Conservation (phyloP, 2,113 vertebrate species). For the Smithornis capensis region DNA sequence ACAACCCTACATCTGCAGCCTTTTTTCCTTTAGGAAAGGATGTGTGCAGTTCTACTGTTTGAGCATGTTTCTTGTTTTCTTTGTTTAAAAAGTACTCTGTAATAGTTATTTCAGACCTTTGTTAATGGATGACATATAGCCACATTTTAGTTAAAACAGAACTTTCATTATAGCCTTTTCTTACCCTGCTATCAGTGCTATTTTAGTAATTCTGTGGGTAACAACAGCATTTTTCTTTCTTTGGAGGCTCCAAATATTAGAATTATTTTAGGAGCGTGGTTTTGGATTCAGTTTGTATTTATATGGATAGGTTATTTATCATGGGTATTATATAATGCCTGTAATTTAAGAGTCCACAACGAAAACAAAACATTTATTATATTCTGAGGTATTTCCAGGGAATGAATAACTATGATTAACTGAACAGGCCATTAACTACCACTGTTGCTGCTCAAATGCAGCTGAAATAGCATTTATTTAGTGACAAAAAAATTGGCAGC, state of each 20-base stretch:
- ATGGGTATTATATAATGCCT: constrained; percentile 1
- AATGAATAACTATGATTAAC: neutral
- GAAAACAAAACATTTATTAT: constrained; percentile 31
- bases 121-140: constrained; percentile 9
- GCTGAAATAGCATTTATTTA: constrained; percentile 2
- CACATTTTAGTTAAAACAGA: constrained; percentile 15
- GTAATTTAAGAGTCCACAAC: constrained; percentile 5
- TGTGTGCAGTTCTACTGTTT: neutral
- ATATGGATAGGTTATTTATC: neutral
- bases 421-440: neutral
- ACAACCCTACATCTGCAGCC: neutral
- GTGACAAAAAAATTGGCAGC: neutral
- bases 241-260: neutral
- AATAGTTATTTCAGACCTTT: constrained; percentile 7
- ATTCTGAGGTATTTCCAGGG: constrained; percentile 11
- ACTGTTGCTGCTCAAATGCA: neutral
- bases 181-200: constrained; percentile 1
- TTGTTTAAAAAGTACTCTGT: neutral
- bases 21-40: neutral
- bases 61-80: neutral
- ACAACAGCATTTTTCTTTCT: neutral
- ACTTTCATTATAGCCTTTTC: neutral
- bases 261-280: neutral
- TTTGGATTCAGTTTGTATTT: neutral
- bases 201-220: constrained; percentile 10